phyloP scores from a whole-genome alignment of 1,140 invertebrate genomes.

The Drosophila suzukii region DNA sequence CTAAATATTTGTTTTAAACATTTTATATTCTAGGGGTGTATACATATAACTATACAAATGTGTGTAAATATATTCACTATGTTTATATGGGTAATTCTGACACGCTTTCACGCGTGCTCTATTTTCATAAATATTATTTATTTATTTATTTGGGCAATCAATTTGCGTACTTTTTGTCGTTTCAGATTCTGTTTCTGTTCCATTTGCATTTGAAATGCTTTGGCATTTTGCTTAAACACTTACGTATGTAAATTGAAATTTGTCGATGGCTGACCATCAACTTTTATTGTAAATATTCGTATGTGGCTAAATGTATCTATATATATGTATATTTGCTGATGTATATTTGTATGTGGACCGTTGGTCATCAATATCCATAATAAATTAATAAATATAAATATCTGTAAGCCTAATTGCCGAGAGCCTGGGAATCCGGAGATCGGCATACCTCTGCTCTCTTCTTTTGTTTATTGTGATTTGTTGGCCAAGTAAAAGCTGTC shows the following conservation, averaged over 20 bases:
- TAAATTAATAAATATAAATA: constrained; percentile 55
- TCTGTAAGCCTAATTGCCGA: constrained; percentile 28
- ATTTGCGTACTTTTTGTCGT: constrained; percentile 29
- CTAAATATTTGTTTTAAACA: constrained; percentile 53
- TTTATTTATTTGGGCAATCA: constrained; percentile 49
- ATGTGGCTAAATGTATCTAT: constrained; percentile 57
- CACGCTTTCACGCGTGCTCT: constrained; percentile 48
- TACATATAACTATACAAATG: constrained; percentile 46
- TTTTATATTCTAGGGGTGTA: constrained; percentile 32
- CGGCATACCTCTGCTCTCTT: constrained; percentile 5
- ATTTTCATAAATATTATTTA: constrained; percentile 52
- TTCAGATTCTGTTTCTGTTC: constrained; percentile 15
- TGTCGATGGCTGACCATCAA: constrained; percentile 10
- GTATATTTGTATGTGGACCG: constrained; percentile 37
- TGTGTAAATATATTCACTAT: constrained; percentile 46
- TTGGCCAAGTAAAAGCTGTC: constrained; percentile 40
- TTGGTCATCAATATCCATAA: constrained; percentile 68
- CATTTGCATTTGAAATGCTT: constrained; percentile 74
- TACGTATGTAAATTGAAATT: constrained; percentile 73
- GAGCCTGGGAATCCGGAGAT: constrained; percentile 1
- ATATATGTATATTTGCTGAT: constrained; percentile 24
- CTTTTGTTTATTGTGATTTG: constrained; percentile 45
- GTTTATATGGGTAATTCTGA: constrained; percentile 42
- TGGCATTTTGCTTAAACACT: constrained; percentile 75
- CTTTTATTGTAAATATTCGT: constrained; percentile 55